phyloP scores from a whole-genome alignment of 1,140 invertebrate genomes.

The Chironomus tepperi region DNA sequence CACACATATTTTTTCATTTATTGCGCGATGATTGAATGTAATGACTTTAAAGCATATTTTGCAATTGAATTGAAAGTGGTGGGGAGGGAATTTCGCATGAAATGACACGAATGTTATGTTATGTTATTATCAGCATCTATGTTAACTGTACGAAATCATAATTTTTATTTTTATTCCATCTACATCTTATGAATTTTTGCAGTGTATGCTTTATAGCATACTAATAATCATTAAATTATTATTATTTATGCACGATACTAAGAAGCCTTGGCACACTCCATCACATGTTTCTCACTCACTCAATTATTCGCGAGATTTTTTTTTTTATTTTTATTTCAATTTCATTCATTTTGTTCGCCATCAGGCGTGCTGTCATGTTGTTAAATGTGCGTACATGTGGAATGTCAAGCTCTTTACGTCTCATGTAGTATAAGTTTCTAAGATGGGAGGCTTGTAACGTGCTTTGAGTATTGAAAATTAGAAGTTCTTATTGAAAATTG shows the following conservation, averaged over 20 bases:
- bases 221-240: too few relatives aligned
- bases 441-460: not conserved
- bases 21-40: too few relatives aligned
- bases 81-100: too few relatives aligned
- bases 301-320: not conserved
- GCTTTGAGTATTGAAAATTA: not conserved
- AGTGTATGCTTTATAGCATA: too few relatives aligned
- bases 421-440: not conserved
- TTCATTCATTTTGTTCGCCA: not conserved
- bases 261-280: slow-evolving; percentile 4
- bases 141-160: too few relatives aligned
- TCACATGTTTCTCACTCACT: not conserved
- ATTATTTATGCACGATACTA: not conserved
- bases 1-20: too few relatives aligned
- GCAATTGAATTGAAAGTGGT: too few relatives aligned
- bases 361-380: slow-evolving; percentile 3
- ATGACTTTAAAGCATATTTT: too few relatives aligned
- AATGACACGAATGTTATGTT: too few relatives aligned
- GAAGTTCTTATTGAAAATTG: not conserved
- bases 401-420: not conserved
- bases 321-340: not conserved
- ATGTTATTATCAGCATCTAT: too few relatives aligned
- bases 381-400: slow-evolving; percentile 12
- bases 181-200: too few relatives aligned
- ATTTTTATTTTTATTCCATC: too few relatives aligned